Percentiles rank a stretch among this genome's conserved stretches.
Conservation (phyloP, 2,113 vertebrate species). For the Motacilla tschutschensis region DNA sequence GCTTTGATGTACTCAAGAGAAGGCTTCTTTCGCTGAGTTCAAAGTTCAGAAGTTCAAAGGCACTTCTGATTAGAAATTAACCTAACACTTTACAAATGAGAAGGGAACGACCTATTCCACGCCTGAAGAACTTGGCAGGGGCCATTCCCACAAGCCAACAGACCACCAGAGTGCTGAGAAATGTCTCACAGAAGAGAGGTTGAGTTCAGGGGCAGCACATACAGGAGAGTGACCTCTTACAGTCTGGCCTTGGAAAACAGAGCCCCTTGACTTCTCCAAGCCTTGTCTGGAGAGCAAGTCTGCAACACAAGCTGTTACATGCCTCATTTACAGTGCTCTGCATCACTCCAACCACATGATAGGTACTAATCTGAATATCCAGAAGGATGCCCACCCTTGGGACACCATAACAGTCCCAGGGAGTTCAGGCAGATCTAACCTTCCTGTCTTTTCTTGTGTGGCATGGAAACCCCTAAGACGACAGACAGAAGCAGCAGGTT, state of each 20-base stretch:
- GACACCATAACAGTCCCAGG: not conserved
- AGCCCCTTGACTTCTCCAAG: not conserved
- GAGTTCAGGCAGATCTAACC: not conserved
- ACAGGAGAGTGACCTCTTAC: not conserved
- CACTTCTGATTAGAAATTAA: slow-evolving; percentile 60
- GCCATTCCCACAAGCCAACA: not conserved
- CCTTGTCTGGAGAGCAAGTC: not conserved
- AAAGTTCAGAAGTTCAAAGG: slow-evolving; percentile 57
- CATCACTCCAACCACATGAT: rapidly evolving
- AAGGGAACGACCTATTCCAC: not conserved
- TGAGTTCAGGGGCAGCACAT: not conserved
- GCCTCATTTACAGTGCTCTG: not conserved
- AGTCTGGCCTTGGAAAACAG: not conserved
- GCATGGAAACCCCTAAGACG: not conserved
- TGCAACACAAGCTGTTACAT: not conserved
- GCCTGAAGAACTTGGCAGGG: slow-evolving; percentile 21
- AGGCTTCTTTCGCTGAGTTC: not conserved
- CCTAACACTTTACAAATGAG: not conserved
- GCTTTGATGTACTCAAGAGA: slow-evolving; percentile 5
- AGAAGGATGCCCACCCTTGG: not conserved
- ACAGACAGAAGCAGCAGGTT: not conserved
- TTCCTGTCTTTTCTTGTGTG: not conserved
- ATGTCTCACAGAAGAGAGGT: not conserved
- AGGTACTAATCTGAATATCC: not conserved
- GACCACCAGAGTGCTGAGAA: rapidly evolving